Evolutionary conservation across 2,797 vertebrate species (phyloP), one percentile per base, ranked within the genome.

Genomic region (Eutrigla gurnardus): DNA sequence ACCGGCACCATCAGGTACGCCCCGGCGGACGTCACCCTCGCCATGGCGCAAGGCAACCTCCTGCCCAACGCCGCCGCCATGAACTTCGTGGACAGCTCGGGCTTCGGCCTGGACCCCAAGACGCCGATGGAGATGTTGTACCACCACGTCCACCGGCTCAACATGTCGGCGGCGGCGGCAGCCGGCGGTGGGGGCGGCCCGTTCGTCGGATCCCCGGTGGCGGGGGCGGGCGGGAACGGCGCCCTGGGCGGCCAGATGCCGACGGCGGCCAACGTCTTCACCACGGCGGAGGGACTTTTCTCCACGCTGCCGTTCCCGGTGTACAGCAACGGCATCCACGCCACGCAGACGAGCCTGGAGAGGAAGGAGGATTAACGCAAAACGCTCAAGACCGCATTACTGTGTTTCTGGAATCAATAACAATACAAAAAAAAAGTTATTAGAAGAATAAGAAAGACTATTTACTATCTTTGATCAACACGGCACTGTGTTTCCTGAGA

Each of bases 61-160:
- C 94, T 99, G 77, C 97, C 98, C 83, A 98, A 97, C 36, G 93
- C 97, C 3, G 93, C 97, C 3, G 94, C 97, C 89, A 96, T 99
- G 95, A 99, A 98, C 95, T 99, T 99, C 85, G 97, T 98, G 18
- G 98, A 99, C 70, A 91, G 96, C 89, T 94, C 97, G 0, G 94
- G 97, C 70, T 99, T 99, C 57, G 95, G 97, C 88, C 95, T 99
- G 75, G 98, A 99, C 95, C 97, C 97, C 80, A 99, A 99, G 95
- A 99, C 98, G 11, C 97, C 98, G 55, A 99, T 99, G 98, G 98
- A 99, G 95, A 99, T 99, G 98, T 96, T 99, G 67, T 99, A 99
- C 94, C 98, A 99, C 93, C 98, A 99, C 5, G 98, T 99, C 80
- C 98, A 99, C 94, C 92, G 97, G 91, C 96, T 99, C 93, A 99